Evolutionary conservation across 2,888 invertebrate genomes (phyloP).

Genomic region (Phorcus lineatus): DNA sequence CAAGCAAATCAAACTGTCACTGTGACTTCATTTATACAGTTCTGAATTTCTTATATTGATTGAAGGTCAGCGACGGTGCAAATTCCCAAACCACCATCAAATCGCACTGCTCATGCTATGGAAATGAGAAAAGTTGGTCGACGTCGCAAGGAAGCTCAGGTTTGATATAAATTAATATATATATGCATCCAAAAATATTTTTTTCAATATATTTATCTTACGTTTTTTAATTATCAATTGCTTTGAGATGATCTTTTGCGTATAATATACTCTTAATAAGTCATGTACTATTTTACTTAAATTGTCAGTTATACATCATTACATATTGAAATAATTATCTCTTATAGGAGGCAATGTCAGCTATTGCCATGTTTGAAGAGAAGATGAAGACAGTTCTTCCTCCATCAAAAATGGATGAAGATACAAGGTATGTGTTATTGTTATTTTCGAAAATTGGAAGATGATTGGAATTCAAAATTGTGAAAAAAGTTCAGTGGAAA

Average conservation of each 20-base stretch:
- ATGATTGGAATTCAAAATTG: no score
- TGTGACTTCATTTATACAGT: no score
- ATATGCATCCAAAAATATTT: no score
- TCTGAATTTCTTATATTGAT: constrained; percentile 11
- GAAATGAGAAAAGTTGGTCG: constrained; percentile 53
- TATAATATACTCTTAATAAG: no score
- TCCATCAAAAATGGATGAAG: constrained; percentile 39
- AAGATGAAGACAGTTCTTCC: constrained; percentile 69
- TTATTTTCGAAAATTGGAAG: no score
- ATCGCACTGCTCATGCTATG: constrained; percentile 66
- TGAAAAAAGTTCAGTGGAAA: no score
- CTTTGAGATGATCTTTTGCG: no score
- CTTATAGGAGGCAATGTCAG: constrained; percentile 63
- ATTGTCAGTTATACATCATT: neutral
- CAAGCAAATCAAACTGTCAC: no score
- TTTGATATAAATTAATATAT: constrained; percentile 33
- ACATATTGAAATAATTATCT: constrained; percentile 10
- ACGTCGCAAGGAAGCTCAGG: constrained; percentile 61
- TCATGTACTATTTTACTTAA: no score
- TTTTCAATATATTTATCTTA: no score
- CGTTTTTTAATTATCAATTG: no score
- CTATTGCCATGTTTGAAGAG: constrained; percentile 72
- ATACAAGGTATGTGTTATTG: neutral
- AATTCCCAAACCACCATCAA: constrained; percentile 73
- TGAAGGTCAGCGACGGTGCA: constrained; percentile 73